Conservation (phyloP, 2,888 invertebrate genomes). For the Timema cristinae region DNA sequence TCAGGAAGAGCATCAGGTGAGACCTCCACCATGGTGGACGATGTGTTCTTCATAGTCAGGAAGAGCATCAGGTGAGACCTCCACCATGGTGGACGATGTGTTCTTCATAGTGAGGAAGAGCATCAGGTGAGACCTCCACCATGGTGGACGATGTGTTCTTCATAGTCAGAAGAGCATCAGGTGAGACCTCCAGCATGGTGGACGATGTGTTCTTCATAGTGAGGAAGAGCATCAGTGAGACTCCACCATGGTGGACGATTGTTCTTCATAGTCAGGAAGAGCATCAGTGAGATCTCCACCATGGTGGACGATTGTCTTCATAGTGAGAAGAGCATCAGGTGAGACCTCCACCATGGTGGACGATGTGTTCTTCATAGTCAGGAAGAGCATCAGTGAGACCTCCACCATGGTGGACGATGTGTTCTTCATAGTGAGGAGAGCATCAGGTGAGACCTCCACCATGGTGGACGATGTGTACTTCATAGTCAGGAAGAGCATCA, state of each 20-base stretch:
- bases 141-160: slow-evolving; percentile 98
- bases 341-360: slow-evolving; percentile 88
- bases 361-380: slow-evolving; percentile 94
- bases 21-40: slow-evolving; percentile 92
- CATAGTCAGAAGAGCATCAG: slow-evolving; percentile 92
- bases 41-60: slow-evolving; percentile 94
- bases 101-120: slow-evolving; percentile 97
- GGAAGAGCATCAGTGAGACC: slow-evolving; percentile 82
- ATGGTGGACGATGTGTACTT: slow-evolving; percentile 98
- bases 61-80: slow-evolving; percentile 85
- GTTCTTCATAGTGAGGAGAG: slow-evolving; percentile 94
- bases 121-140: slow-evolving; percentile 79
- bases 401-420: slow-evolving; percentile 97
- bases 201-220: slow-evolving; percentile 98
- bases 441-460: slow-evolving; percentile 79
- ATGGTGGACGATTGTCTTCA: slow-evolving; percentile 97
- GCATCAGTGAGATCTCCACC: slow-evolving; percentile 80
- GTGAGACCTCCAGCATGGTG: slow-evolving; percentile 83
- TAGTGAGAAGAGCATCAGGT: slow-evolving; percentile 90
- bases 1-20: slow-evolving; percentile 88
- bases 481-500: slow-evolving; percentile 90
- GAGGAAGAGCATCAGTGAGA: slow-evolving; percentile 82
- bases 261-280: slow-evolving; percentile 94
- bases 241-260: slow-evolving; percentile 97
- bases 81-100: slow-evolving; percentile 95